Evolutionary conservation across 2,888 invertebrate species (phyloP).

Genomic region (Lydus trimaculatus): DNA sequence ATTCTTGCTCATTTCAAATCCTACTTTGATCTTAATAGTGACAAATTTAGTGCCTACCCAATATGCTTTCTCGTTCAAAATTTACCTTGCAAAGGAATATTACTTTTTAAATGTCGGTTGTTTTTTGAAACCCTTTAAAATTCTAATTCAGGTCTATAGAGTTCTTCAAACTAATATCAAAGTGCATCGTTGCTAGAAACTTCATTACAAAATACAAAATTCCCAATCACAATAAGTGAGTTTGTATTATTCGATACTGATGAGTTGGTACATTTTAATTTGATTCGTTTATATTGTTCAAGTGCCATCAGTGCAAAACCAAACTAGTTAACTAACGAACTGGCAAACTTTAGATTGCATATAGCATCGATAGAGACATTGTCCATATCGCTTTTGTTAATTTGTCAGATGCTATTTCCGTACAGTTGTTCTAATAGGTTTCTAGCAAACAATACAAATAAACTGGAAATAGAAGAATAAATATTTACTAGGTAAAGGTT

Average conservation of each 20-base stretch:
- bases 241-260: neutral
- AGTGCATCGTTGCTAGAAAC: too few species aligned
- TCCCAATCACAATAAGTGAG: too few species aligned
- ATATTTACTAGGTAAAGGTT: slow-evolving; percentile 26
- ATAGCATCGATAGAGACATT: slow-evolving; percentile 2
- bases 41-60: too few species aligned
- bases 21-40: too few species aligned
- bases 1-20: too few species aligned
- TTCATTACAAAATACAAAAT: too few species aligned
- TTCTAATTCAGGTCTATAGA: too few species aligned
- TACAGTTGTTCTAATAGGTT: slow-evolving; percentile 25
- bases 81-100: too few species aligned
- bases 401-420: slow-evolving; percentile 24
- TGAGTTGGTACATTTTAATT: neutral
- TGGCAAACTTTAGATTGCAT: slow-evolving; percentile 2
- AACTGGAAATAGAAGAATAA: slow-evolving; percentile 25
- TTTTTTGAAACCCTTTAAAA: too few species aligned
- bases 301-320: neutral
- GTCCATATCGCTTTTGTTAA: slow-evolving; percentile 16
- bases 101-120: too few species aligned
- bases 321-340: neutral
- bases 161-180: too few species aligned
- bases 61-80: too few species aligned
- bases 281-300: neutral
- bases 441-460: slow-evolving; percentile 24